Evolutionary conservation across 2,888 invertebrate genomes (phyloP), one percentile per base, ranked within the genome.

Genomic region (Agrotis exclamationis): DNA sequence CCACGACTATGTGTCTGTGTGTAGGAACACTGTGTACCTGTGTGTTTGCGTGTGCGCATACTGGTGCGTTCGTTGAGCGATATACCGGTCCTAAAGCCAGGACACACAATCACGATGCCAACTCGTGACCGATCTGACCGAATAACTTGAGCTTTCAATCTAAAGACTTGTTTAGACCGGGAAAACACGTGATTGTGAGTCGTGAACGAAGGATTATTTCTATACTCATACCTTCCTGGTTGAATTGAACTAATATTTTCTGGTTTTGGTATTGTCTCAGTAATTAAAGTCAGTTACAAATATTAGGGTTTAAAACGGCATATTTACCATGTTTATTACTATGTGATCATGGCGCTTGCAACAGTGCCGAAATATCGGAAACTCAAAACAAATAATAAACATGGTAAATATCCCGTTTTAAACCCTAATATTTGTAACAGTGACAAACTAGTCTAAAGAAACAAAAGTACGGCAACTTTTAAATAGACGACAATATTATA

Each of bases 51-150:
- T 24, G 64, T 18, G 76, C 51, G 58, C 69, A 58, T 60, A 68
- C 69, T 74, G 39, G 59, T 62, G 57, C 78, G 77, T 70, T 74
- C 80, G 90, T 85, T 91, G 89, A 93, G 88, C 92, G 89, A 60
- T 70, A 90, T 92, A 83, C 80, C 75, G 74, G 87, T 82, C 69
- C 65, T 83, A 79, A 79, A 82, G 71, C 72, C 72, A 80, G 80
- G 77, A 74, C 51, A 84, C 59, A 83, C 70, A 58, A 74, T 74
- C 79, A 76, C 76, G 69, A 54, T 53, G 62, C 54, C 16, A 64
- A 62, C 70, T 81, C 85, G 85, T 86, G 85, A 75, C 76, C 64
- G 50, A 70, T 78, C 64, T 80, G 85, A 76, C 83, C 83, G 77
- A 84, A 71, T 80, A 83, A 78, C 74, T 83, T 65, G 22, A 69